phyloP scores from a whole-genome alignment of 2,797 vertebrate genomes.

The Bradypus variegatus region DNA sequence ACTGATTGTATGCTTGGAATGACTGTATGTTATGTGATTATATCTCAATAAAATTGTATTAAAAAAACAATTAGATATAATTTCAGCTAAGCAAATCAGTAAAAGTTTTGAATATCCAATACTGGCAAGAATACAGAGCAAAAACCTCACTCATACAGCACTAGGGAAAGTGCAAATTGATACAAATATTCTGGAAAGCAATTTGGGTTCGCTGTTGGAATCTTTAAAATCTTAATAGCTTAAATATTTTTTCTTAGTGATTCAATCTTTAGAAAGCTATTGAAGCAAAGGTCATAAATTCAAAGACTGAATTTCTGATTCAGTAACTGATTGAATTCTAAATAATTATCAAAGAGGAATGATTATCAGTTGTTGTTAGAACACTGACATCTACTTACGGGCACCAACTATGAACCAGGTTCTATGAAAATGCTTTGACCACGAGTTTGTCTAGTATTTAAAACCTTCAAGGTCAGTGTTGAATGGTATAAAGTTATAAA shows the following conservation, averaged over 20 bases:
- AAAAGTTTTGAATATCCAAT: not conserved
- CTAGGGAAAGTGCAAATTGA: not conserved
- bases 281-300: not conserved
- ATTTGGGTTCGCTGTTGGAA: not conserved
- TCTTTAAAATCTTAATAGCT: not conserved
- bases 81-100: not conserved
- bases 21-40: too few relatives aligned
- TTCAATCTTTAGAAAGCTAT: not conserved
- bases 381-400: not conserved
- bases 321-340: not conserved
- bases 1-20: too few relatives aligned
- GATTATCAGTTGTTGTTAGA: not conserved
- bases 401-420: not conserved
- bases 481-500: not conserved
- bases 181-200: too few relatives aligned
- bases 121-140: not conserved
- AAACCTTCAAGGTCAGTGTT: not conserved
- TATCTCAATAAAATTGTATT: too few relatives aligned
- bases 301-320: too few relatives aligned
- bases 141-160: not conserved
- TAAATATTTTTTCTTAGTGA: not conserved
- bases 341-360: not conserved
- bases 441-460: not conserved
- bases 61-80: not conserved
- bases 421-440: not conserved